These are phyloP conservation scores for Promerops cafer DNA, from an alignment of 2,113 vertebrate genomes.

Conservation along the genomic window DNA sequence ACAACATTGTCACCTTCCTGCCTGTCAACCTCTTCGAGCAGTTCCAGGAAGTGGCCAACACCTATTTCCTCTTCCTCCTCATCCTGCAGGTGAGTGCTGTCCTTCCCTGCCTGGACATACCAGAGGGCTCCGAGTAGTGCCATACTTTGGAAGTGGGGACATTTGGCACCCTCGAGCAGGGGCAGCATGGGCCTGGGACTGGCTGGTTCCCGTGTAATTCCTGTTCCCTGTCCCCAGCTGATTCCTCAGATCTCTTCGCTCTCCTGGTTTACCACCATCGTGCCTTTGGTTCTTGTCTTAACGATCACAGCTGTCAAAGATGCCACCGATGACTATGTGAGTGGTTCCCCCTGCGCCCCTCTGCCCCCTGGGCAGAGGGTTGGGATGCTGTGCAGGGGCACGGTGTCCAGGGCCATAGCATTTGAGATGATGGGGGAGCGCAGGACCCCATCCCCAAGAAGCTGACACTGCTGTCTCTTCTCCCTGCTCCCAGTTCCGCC, in stretches of 20 bases:
- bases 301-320: conserved; percentile 96
- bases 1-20: conserved; percentile 92
- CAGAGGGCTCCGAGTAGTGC: not conserved
- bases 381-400: not conserved
- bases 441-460: not conserved
- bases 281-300: conserved; percentile 96
- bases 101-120: not conserved
- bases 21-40: conserved; percentile 97
- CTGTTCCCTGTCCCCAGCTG: conserved; percentile 69
- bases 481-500: conserved; percentile 81
- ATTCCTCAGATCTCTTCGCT: conserved; percentile 96
- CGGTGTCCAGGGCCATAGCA: rapidly evolving
- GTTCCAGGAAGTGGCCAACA: conserved; percentile 97
- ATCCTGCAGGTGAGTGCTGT: conserved; percentile 85
- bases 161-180: not conserved
- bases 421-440: rapidly evolving
- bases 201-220: not conserved
- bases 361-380: not conserved
- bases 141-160: not conserved
- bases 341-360: not conserved
- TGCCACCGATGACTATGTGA: conserved; percentile 93
- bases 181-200: not conserved
- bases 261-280: conserved; percentile 98
- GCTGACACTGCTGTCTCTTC: not conserved
- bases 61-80: conserved; percentile 95